Percentiles rank a stretch among this genome's conserved stretches.
These are phyloP conservation scores for Idaea dimidiata DNA, from an alignment of 2,888 invertebrate genomes.

Conservation along the genomic window DNA sequence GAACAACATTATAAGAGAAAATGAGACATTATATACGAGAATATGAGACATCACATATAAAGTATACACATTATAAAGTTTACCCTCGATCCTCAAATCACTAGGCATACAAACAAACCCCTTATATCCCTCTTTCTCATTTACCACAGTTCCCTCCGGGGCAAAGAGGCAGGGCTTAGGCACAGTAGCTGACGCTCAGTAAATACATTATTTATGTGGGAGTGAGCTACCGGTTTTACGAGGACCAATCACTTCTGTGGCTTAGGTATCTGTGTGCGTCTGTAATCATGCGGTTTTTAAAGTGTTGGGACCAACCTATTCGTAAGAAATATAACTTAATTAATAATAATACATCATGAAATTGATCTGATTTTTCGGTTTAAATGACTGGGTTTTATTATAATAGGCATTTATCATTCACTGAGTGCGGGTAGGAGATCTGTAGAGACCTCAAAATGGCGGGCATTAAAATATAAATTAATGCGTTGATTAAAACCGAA, in stretches of 20 bases:
- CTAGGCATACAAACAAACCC: background rate
- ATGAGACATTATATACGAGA: no score
- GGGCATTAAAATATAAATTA: no score
- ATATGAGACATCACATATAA: no score
- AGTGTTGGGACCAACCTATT: background rate
- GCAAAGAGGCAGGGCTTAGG: slow-evolving; percentile 48
- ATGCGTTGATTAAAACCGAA: no score
- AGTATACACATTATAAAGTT: no score
- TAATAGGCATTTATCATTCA: no score
- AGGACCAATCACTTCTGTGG: slow-evolving; percentile 63
- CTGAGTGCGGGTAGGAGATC: no score
- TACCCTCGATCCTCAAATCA: background rate
- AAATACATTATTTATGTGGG: slow-evolving; percentile 36
- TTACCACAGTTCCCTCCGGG: slow-evolving; percentile 38
- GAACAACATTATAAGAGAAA: no score
- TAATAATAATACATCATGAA: no score
- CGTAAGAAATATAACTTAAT: background rate
- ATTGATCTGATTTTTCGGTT: no score
- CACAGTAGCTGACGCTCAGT: slow-evolving; percentile 49
- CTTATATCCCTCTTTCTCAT: slow-evolving; percentile 19
- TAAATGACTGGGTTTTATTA: no score
- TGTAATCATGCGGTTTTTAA: slow-evolving; percentile 5
- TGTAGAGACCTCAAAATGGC: no score
- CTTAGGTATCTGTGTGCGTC: slow-evolving; percentile 7
- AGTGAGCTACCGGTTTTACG: slow-evolving; percentile 76